Conservation (phyloP, 2,888 invertebrate genomes). For the Cremastinae sp. region DNA sequence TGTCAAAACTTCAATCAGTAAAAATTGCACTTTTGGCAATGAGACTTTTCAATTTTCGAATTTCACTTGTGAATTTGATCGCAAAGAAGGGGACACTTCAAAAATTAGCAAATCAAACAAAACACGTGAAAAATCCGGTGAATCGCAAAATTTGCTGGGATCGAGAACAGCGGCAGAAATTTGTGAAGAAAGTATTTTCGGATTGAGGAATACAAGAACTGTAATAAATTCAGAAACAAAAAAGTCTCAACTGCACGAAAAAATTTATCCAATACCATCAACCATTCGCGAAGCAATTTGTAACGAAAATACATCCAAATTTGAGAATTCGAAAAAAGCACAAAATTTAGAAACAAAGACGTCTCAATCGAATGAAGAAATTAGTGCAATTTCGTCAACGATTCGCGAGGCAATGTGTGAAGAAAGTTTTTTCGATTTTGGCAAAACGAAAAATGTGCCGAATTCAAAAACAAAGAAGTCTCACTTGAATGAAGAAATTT, state of each 20-base stretch:
- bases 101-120: not conserved
- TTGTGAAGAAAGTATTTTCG: not conserved
- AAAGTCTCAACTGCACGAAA: not conserved
- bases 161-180: conserved; percentile 15
- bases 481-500: not conserved
- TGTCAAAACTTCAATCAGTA: not conserved
- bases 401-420: not conserved
- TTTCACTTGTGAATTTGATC: not conserved
- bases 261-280: not conserved
- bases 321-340: not conserved
- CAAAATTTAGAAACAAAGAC: not conserved
- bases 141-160: conserved; percentile 4
- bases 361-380: not conserved
- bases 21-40: not conserved
- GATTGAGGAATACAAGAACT: not conserved
- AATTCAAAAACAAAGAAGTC: not conserved
- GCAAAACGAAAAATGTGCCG: not conserved
- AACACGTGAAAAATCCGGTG: not conserved
- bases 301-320: not conserved
- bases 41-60: conserved; percentile 14
- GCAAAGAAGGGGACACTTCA: not conserved
- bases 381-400: not conserved
- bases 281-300: not conserved
- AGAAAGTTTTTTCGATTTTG: not conserved
- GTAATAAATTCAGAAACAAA: not conserved